Evolutionary conservation across 2,113 vertebrate species (phyloP), one percentile per base, ranked within the genome.

Genomic region (Pavo muticus): DNA sequence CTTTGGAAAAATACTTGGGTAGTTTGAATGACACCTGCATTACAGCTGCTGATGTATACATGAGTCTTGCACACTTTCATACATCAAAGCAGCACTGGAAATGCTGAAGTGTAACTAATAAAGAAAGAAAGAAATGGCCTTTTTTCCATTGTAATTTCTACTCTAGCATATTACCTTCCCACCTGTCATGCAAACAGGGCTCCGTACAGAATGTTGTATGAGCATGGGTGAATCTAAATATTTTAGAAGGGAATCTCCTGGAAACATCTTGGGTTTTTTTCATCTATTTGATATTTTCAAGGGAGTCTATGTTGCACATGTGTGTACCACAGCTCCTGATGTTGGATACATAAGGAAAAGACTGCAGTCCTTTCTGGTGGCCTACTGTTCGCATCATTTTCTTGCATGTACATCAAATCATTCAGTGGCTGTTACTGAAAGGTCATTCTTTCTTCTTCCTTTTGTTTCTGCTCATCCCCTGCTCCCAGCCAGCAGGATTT

Each of bases 81-180:
- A 24, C 67, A 52, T 80, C 4, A 39, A 67, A 90, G 37, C 48
- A n/a, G 23, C 24, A 44, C 25, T 40, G 64, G 71, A 88, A 72
- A 78, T 10, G 30, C 2, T 73, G 75, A 59, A 65, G 70, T 73
- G 44, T 76, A 86, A 77, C 57, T 89, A 56, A 91, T 77, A 80
- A 84, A 61, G 71, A 79, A 78, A 93, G 82, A 60, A 90, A 61
- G 77, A 35, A 2, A 39, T 77, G 91, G 65, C 24, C 39, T 79
- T 67, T 40, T 89, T 96, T 94, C 18, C 40, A 87, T 32, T 50
- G 61, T 52, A 76, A 70, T 87, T 94, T 68, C 63, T 90, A 10
- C 59, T 52, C 12, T 30, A 63, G 21, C 45, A 80, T 40, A n/a
- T 75, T 86, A 45, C 64, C 7, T 71, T 95, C 84, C 72, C 12